Percentiles rank a stretch among this genome's conserved stretches.
Conservation (phyloP, 2,888 invertebrate species). For the Acronicta alni region DNA sequence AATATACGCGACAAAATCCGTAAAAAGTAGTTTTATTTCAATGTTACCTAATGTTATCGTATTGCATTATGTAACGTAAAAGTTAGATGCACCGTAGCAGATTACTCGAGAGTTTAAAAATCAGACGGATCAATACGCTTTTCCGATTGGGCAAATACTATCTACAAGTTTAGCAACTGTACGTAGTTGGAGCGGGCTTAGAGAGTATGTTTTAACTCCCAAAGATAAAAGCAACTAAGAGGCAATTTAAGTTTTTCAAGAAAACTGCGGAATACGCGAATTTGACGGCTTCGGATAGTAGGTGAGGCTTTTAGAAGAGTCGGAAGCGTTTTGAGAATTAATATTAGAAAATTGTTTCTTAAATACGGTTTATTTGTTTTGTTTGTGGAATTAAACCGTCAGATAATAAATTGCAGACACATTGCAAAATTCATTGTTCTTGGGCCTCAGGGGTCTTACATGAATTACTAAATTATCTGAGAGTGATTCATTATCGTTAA, state of each 20-base stretch:
- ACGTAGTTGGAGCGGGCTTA: conserved; percentile 19
- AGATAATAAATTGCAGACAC: no score
- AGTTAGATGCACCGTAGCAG: no score
- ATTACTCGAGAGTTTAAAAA: background rate
- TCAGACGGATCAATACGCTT: conserved; percentile 26
- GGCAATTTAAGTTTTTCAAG: conserved; percentile 82
- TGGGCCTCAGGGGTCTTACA: no score
- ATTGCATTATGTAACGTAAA: no score
- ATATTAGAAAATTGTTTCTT: no score
- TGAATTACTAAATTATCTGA: no score
- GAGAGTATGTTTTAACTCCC: conserved; percentile 64
- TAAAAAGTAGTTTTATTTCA: no score
- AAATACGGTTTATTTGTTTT: background rate
- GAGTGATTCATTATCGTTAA: no score
- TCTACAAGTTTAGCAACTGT: conserved; percentile 29
- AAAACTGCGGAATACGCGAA: conserved; percentile 16
- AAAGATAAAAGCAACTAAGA: conserved; percentile 77
- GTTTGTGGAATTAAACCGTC: no score
- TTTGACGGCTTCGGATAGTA: conserved; percentile 8
- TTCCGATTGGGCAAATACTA: conserved; percentile 24
- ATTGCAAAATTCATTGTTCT: no score
- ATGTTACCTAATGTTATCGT: no score
- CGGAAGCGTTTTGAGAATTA: background rate
- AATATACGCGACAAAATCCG: no score
- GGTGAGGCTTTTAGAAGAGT: conserved; percentile 1